Conservation (phyloP, 1,140 invertebrate species). For the Magallana angulata region DNA sequence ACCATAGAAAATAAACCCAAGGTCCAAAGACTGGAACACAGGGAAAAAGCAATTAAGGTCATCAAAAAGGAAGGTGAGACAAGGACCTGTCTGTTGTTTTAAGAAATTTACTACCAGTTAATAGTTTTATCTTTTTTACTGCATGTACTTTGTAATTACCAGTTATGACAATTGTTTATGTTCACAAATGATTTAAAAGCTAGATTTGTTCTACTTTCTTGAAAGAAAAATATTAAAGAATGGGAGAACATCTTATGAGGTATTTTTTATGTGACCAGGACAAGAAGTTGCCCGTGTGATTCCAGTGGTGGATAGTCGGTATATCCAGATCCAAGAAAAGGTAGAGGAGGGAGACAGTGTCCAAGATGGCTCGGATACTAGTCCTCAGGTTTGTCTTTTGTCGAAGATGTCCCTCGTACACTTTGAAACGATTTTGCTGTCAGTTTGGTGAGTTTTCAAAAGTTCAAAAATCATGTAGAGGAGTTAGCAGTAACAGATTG, state of each 20-base stretch:
- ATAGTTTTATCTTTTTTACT: no score
- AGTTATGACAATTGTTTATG: not conserved
- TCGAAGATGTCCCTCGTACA: no score
- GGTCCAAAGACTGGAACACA: not conserved
- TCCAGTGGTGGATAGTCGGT: slow-evolving; percentile 54
- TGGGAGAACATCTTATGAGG: not conserved
- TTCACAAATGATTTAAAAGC: not conserved
- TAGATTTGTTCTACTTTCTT: not conserved
- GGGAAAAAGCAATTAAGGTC: not conserved
- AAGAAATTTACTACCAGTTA: not conserved
- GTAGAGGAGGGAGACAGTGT: slow-evolving; percentile 41
- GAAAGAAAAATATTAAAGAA: not conserved
- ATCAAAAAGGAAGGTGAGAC: not conserved
- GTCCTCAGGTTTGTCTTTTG: slow-evolving; percentile 34
- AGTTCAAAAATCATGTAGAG: no score
- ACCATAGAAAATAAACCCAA: slow-evolving; percentile 48
- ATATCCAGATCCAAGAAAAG: slow-evolving; percentile 24
- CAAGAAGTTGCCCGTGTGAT: slow-evolving; percentile 53
- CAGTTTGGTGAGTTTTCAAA: no score
- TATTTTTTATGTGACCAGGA: not conserved
- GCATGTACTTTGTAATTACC: not conserved
- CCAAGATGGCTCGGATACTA: not conserved
- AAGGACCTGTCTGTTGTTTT: not conserved
- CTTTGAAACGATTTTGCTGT: no score
- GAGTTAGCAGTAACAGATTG: no score